A percentile compares a stretch with the other conserved stretches of the same genome.
Conservation (phyloP, 2,113 vertebrate species). For the Cochlearius cochlearius region DNA sequence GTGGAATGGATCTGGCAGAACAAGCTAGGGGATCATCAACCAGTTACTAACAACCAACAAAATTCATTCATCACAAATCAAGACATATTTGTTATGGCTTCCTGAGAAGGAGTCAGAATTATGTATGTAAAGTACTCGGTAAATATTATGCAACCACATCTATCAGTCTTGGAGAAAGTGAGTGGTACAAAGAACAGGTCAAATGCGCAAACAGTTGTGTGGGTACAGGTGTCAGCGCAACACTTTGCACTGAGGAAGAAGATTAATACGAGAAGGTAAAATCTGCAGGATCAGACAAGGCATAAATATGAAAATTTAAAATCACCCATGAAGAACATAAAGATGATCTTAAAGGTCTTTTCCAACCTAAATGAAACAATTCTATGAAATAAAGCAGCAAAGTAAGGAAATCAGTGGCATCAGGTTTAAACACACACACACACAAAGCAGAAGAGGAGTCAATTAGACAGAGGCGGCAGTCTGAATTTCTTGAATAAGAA, state of each 20-base stretch:
- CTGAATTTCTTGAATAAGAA: not conserved
- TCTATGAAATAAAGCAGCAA: not conserved
- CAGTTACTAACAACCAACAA: not conserved
- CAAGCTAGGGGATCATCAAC: not conserved
- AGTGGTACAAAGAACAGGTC: not conserved
- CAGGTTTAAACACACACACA: not conserved
- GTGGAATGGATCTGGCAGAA: not conserved
- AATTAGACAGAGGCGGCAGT: not conserved
- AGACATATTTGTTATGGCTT: not conserved
- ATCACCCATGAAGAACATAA: not conserved
- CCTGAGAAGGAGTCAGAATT: not conserved
- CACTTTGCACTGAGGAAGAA: not conserved
- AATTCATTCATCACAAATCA: not conserved
- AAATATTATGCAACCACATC: not conserved
- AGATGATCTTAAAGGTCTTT: not conserved
- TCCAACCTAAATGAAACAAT: too few relatives aligned
- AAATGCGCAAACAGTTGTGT: fast-evolving
- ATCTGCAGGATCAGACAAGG: not conserved
- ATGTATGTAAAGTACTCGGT: not conserved
- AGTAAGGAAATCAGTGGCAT: not conserved
- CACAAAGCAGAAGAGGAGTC: not conserved
- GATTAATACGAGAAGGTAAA: not conserved
- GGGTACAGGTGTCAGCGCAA: not conserved
- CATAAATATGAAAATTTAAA: not conserved
- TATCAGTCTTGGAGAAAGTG: not conserved